These are phyloP conservation scores for Cylindroiulus punctatus DNA, from an alignment of 2,888 invertebrate species.

Conservation along the genomic window DNA sequence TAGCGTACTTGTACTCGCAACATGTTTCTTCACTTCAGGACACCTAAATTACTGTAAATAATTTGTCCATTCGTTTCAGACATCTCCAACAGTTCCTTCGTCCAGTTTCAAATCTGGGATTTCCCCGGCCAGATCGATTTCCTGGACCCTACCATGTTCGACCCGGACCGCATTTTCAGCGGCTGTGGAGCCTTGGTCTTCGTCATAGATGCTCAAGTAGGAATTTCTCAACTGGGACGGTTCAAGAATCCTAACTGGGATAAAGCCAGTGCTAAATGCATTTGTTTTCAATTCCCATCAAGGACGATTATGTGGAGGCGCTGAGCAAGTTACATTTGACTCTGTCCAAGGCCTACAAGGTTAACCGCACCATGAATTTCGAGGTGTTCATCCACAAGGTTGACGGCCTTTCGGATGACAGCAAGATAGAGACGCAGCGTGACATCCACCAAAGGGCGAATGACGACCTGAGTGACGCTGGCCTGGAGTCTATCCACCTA, in stretches of 20 bases:
- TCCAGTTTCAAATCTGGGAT: constrained; percentile 99
- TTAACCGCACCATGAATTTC: constrained; percentile 95
- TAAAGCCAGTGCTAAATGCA: too few species aligned
- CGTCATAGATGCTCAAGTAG: constrained; percentile 91
- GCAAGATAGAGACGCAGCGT: constrained; percentile 98
- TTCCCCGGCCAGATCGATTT: constrained; percentile 99
- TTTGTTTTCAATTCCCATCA: constrained; percentile 63
- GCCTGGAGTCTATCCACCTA: constrained; percentile 84
- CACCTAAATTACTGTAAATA: too few species aligned
- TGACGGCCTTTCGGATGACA: constrained; percentile 98
- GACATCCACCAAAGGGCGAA: constrained; percentile 97
- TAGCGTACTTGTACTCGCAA: too few species aligned
- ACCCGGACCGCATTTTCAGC: constrained; percentile 95
- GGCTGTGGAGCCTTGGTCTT: constrained; percentile 98
- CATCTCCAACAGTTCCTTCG: constrained; percentile 96
- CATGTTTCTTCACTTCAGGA: too few species aligned
- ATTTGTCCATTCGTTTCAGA: constrained; percentile 69
- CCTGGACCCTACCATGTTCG: constrained; percentile 89
- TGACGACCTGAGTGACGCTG: constrained; percentile 90
- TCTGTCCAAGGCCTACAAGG: constrained; percentile 93
- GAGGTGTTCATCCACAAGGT: constrained; percentile 99
- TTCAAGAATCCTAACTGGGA: too few species aligned
- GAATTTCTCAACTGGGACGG: too few species aligned
- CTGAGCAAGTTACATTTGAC: constrained; percentile 90
- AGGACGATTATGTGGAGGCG: constrained; percentile 98